These are phyloP conservation scores for Thripadectes ignobilis DNA, from an alignment of 2,797 vertebrate genomes.

Conservation along the genomic window DNA sequence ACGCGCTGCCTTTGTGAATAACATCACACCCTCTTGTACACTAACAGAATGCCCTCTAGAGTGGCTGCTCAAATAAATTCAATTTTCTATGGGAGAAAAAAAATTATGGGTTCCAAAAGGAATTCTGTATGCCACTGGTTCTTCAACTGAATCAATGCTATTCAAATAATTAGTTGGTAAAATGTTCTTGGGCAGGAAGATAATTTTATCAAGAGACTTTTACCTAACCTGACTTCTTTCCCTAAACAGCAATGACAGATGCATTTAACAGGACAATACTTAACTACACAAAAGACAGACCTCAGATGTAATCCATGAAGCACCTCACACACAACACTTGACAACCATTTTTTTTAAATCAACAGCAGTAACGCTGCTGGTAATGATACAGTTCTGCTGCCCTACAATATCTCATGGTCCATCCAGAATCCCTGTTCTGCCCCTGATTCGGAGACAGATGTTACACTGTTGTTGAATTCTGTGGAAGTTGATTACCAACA, in stretches of 20 bases:
- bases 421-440: neutral
- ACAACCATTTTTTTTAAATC: neutral
- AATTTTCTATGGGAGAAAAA: neutral
- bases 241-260: neutral
- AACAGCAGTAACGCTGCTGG: neutral
- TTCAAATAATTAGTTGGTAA: neutral
- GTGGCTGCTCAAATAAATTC: constrained; percentile 4
- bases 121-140: neutral
- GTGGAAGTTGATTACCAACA: neutral
- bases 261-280: neutral
- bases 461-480: neutral
- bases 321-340: neutral
- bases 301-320: neutral
- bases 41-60: neutral
- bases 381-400: neutral
- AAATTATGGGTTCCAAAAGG: neutral
- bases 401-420: neutral
- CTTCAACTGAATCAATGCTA: neutral
- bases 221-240: constrained; percentile 19
- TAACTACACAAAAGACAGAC: neutral
- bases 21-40: neutral
- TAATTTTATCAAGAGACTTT: constrained; percentile 2
- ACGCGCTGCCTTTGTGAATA: neutral
- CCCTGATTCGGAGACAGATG: neutral
- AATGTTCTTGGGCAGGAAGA: constrained; percentile 1